Evolutionary conservation across 2,888 invertebrate species (phyloP), one percentile per base, ranked within the genome.

Genomic region (Eugnorisma glareosa): DNA sequence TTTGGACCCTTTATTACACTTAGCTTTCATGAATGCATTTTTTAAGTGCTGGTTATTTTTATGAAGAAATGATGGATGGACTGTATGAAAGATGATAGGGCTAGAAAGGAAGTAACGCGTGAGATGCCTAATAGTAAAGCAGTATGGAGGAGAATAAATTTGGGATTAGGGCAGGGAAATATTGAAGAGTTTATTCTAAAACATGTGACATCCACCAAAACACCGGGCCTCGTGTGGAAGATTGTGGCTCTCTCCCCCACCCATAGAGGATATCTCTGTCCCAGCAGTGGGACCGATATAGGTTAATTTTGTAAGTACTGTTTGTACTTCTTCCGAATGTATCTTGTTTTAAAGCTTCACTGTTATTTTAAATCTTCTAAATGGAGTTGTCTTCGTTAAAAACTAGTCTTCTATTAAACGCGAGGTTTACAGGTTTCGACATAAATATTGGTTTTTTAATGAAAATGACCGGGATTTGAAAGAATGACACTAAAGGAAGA

Each of bases 1-100:
- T 69, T 83, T 79, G 40, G 68, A 45, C 18, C 3, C 31, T 67
- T 45, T 10, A 37, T 31, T 66, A 28, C 45, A 68, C 18, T 67
- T 59, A 11, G n/a, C 31, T 40, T 28, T 51, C 61, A 43, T 61
- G 24, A 15, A 40, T n/a, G 7, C 37, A 28, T 21, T 11, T n/a
- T 43, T 71, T 31, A 59, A 31, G 1, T 59, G 63, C 37, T 37
- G n/a, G 63, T 37, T 37, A n/a, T 37, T 63, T 63, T 7, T 7
- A 37, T 0, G 13, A n/a, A 37, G 8, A 7, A n/a, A 7, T 7
- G n/a, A 63, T n/a, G 24, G 24, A 24, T 63, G 13, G 15, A 24
- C 37, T 37, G 13, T 13, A 24, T 6, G 63, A 63, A 63, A n/a
- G 28, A 57, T 57, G 28, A 57, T 37, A 63, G 37, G 13, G 6